Base-by-base conservation (phyloP, 1,140 invertebrate species). In the Drosophila oshimai region DNA sequence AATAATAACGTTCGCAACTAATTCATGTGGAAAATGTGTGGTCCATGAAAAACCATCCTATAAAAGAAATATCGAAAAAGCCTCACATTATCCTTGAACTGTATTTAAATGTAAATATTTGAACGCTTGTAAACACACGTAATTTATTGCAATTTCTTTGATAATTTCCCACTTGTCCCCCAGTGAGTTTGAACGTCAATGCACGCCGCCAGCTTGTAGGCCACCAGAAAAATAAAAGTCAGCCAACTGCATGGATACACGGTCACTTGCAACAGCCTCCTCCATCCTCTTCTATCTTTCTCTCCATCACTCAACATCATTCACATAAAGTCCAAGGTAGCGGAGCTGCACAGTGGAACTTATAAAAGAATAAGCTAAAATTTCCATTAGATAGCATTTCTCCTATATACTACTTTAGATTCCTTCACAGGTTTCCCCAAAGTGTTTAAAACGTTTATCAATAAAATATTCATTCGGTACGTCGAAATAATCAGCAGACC, bases 91-190 rank as follows among this genome's bases (percentile, higher is more conserved):
- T 84, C 79, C 80, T 86, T 84, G 79, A 84, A 84, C 80, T 83
- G 72, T 31, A 37, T 45, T 64, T 20, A 46, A 29, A 55, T 49
- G 47, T 44, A 72, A 24, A 46, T 50, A 39, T 62, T 2, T 42
- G 20, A 29, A 42, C 4, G 55, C 15, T 60, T 50, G 51, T 42
- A 83, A 74, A 62, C 71, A 79, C 13, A 17, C 69, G 42, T 74
- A 79, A 86, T 79, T 86, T 79, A 84, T 86, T 53, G 75, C 80
- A 46, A 79, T 84, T 78, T 78, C 62, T 70, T 78, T 44, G 42
- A 70, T 53, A 31, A 58, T 64, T 76, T 53, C 24, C 39, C 51
- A 58, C 39, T 51, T 47, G 49, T 54, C 75, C 47, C 47, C 74
- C 74, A 46, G 34, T 53, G 77, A 58, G 54, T 68, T 67, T 80